A percentile compares a stretch with the other conserved stretches of the same genome.
Conservation (phyloP, 53 echinoderm and acorn worm species). For the Henricia sp. region DNA sequence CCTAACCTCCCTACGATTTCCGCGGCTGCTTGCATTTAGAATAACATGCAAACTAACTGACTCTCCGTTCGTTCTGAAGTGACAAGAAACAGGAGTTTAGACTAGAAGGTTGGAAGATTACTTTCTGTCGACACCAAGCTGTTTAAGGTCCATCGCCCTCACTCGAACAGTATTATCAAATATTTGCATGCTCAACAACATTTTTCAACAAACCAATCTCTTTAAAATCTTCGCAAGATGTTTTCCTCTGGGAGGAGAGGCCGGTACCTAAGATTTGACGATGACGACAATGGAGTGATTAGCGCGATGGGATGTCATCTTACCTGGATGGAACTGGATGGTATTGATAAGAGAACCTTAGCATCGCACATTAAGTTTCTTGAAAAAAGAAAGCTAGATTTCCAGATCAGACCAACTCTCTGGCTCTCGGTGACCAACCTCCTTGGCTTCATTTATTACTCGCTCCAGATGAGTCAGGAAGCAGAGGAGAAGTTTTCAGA, state of each 20-base stretch:
- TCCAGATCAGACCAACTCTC: slow-evolving; percentile 63
- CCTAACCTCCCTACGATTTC: no score
- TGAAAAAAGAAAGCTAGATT: slow-evolving; percentile 48
- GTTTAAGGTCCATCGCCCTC: no score
- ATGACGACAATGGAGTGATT: slow-evolving; percentile 66
- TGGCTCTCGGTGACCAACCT: slow-evolving; percentile 74
- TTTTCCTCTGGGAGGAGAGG: slow-evolving; percentile 36
- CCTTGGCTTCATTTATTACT: slow-evolving; percentile 80
- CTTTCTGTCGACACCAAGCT: no score
- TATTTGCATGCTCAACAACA: no score
- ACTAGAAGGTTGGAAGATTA: no score
- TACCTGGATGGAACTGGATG: slow-evolving; percentile 84
- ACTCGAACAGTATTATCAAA: no score
- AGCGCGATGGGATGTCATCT: slow-evolving; percentile 88
- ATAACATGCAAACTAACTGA: no score
- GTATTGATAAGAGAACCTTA: slow-evolving; percentile 62
- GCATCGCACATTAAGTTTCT: slow-evolving; percentile 38
- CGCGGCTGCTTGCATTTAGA: no score
- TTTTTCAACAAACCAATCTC: no score
- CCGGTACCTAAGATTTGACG: slow-evolving; percentile 26
- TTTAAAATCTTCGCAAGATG: no score
- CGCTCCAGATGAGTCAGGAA: slow-evolving; percentile 59
- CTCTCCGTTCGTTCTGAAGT: no score
- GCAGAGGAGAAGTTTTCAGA: slow-evolving; percentile 70
- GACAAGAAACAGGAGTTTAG: no score